phyloP scores from a whole-genome alignment of 2,797 vertebrate species.

The Gouania willdenowi region DNA sequence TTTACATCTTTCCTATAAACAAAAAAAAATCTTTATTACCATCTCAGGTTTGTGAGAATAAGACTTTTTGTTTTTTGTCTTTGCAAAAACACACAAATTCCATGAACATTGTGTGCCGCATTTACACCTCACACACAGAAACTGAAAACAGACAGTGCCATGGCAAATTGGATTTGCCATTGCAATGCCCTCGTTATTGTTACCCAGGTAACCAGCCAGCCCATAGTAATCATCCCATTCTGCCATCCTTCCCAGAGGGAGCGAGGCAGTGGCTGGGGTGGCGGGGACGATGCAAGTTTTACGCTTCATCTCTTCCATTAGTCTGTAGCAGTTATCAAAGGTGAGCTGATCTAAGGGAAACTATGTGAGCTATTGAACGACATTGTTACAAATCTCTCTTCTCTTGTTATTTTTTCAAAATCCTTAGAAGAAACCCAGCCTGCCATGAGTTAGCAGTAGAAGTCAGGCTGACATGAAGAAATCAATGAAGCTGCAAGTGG shows the following conservation, averaged over 20 bases:
- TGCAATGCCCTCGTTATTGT: slow-evolving; percentile 67
- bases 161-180: slow-evolving; percentile 61
- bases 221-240: slow-evolving; percentile 57
- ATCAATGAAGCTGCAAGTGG: too few relatives aligned
- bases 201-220: slow-evolving; percentile 64
- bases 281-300: slow-evolving; percentile 14
- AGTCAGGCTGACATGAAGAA: slow-evolving; percentile 6
- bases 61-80: too few relatives aligned
- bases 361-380: too few relatives aligned
- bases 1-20: too few relatives aligned
- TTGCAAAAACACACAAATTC: too few relatives aligned
- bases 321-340: neutral
- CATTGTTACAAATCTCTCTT: too few relatives aligned
- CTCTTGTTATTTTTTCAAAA: too few relatives aligned
- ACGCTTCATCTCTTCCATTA: neutral
- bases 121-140: slow-evolving; percentile 19
- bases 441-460: slow-evolving; percentile 9
- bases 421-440: neutral
- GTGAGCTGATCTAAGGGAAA: neutral
- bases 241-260: slow-evolving; percentile 39
- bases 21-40: too few relatives aligned
- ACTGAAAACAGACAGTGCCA: slow-evolving; percentile 28
- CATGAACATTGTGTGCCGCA: too few relatives aligned
- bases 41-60: too few relatives aligned
- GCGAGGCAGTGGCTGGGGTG: slow-evolving; percentile 8